Conservation (phyloP, 1,140 invertebrate genomes). For the Drosophila truncata region DNA sequence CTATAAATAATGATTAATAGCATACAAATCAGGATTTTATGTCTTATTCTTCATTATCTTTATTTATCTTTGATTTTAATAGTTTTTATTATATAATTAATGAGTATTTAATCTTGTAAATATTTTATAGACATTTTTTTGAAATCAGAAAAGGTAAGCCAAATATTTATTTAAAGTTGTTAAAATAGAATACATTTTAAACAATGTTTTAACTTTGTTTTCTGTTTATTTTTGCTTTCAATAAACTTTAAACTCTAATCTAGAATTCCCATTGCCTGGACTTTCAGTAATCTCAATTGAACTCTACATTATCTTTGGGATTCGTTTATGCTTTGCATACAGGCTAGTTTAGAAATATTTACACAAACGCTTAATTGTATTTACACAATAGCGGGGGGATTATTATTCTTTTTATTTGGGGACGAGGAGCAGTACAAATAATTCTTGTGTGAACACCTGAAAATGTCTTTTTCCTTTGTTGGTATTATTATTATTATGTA, state of each 20-base stretch:
- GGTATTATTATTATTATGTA: conserved; percentile 26
- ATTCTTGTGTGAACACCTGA: conserved; percentile 75
- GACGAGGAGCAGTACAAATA: conserved; percentile 43
- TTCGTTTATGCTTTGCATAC: conserved; percentile 70
- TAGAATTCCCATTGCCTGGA: conserved; percentile 16
- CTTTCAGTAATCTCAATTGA: conserved; percentile 29
- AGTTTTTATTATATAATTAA: conserved; percentile 4
- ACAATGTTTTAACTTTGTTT: background rate
- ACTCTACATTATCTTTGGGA: conserved; percentile 28
- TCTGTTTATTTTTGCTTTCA: background rate
- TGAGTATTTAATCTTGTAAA: background rate
- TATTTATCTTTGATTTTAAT: background rate
- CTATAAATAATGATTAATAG: background rate
- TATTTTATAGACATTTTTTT: background rate
- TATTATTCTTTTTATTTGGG: conserved; percentile 6
- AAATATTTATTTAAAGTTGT: background rate
- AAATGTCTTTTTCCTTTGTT: conserved; percentile 72
- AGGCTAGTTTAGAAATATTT: conserved; percentile 44
- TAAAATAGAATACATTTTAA: background rate
- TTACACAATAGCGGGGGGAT: conserved; percentile 34
- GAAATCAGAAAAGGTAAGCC: background rate
- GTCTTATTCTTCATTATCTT: background rate
- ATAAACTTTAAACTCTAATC: background rate
- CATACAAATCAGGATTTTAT: background rate
- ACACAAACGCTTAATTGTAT: conserved; percentile 43